These are phyloP conservation scores for Tanypteryx hageni DNA, from an alignment of 2,888 invertebrate genomes.

Conservation along the genomic window DNA sequence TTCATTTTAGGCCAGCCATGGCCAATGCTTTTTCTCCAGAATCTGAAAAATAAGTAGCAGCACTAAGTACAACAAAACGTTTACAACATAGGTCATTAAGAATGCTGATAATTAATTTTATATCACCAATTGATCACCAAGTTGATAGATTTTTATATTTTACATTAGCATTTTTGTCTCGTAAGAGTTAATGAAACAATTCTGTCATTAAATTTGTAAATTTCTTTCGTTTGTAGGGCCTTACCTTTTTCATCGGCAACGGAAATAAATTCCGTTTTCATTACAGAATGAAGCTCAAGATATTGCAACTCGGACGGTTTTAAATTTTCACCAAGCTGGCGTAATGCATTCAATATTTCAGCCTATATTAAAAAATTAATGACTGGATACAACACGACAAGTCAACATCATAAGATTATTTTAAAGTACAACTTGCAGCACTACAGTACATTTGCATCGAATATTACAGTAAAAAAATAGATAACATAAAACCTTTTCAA, in stretches of 20 bases:
- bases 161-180: neutral
- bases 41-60: conserved; percentile 14
- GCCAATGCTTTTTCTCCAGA: conserved; percentile 60
- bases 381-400: neutral
- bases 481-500: conserved; percentile 75
- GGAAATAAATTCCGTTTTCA: conserved; percentile 74
- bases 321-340: conserved; percentile 75
- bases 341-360: conserved; percentile 76
- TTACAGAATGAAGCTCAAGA: conserved; percentile 73
- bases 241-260: conserved; percentile 71
- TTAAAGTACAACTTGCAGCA: neutral
- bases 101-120: neutral
- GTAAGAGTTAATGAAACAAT: neutral
- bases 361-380: conserved; percentile 69
- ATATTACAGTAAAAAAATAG: neutral
- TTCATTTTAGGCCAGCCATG: conserved; percentile 64
- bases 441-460: conserved; percentile 15
- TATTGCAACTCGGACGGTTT: conserved; percentile 73
- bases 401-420: neutral
- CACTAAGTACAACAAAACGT: neutral
- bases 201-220: neutral
- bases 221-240: neutral
- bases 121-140: too few species aligned
- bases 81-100: neutral
- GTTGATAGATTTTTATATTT: neutral